Evolutionary conservation across 2,888 invertebrate species (phyloP).

Genomic region (Cryptops parisi): DNA sequence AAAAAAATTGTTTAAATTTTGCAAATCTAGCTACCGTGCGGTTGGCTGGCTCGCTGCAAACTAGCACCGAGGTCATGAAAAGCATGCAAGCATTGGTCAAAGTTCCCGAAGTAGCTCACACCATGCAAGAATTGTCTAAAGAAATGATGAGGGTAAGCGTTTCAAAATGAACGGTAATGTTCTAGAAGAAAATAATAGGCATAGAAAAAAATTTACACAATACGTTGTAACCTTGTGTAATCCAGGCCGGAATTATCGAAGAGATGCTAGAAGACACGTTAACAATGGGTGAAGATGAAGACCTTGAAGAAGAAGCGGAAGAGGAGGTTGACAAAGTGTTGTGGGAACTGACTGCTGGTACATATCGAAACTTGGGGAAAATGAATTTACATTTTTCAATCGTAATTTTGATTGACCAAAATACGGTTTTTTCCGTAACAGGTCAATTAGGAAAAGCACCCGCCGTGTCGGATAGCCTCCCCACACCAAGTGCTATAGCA

Average conservation of each 20-base stretch:
- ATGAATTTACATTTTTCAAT: not conserved
- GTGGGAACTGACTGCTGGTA: conserved; percentile 71
- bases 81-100: conserved; percentile 86
- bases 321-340: conserved; percentile 81
- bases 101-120: conserved; percentile 83
- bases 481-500: conserved; percentile 42
- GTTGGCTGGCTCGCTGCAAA: conserved; percentile 80
- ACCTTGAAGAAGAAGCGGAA: conserved; percentile 92
- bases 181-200: too few relatives aligned
- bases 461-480: conserved; percentile 39
- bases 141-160: conserved; percentile 91
- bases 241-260: conserved; percentile 92
- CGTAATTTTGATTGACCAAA: not conserved
- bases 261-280: conserved; percentile 98
- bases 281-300: conserved; percentile 74
- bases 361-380: not conserved
- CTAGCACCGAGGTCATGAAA: conserved; percentile 97
- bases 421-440: conserved; percentile 22
- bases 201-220: too few relatives aligned
- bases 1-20: too few relatives aligned
- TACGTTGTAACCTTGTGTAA: too few relatives aligned
- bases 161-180: too few relatives aligned
- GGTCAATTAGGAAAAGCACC: conserved; percentile 84
- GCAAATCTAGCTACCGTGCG: conserved; percentile 88
- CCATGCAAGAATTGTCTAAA: conserved; percentile 94